These are phyloP conservation scores for Pangasius sanitwongsei DNA, from an alignment of 2,797 vertebrate species.

Conservation along the genomic window DNA sequence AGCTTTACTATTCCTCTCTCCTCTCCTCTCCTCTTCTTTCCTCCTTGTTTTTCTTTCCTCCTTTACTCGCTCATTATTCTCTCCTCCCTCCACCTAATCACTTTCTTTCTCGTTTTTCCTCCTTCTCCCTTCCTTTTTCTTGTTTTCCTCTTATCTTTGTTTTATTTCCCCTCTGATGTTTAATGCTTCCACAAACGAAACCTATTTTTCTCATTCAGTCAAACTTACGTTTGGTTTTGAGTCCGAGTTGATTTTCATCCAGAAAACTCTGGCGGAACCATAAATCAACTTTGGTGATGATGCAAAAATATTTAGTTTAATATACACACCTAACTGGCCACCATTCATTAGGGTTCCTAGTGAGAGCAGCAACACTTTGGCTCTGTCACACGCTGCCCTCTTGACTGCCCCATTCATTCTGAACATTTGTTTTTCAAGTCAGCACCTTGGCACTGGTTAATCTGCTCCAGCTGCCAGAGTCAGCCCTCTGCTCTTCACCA, in stretches of 20 bases:
- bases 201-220: not conserved
- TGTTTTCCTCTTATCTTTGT: not conserved
- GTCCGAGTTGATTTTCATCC: not conserved
- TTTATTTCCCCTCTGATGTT: not conserved
- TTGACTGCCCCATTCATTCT: constrained; percentile 36
- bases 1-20: constrained; percentile 9
- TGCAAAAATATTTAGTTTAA: not conserved
- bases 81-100: not conserved
- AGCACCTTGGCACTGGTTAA: constrained; percentile 44
- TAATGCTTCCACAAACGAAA: not conserved
- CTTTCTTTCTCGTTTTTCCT: not conserved
- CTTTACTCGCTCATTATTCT: not conserved
- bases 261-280: not conserved
- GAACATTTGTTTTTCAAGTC: constrained; percentile 29
- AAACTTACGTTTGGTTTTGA: not conserved
- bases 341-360: constrained; percentile 2
- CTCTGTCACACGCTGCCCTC: constrained; percentile 34
- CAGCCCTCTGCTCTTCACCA: constrained; percentile 41
- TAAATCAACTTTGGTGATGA: constrained; percentile 10
- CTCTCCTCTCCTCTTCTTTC: not conserved
- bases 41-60: not conserved
- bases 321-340: not conserved
- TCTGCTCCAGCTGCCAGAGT: constrained; percentile 49
- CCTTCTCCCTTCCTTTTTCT: not conserved
- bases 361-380: constrained; percentile 19